Conservation (phyloP, 2,113 vertebrate genomes). For the Aepyceros melampus region DNA sequence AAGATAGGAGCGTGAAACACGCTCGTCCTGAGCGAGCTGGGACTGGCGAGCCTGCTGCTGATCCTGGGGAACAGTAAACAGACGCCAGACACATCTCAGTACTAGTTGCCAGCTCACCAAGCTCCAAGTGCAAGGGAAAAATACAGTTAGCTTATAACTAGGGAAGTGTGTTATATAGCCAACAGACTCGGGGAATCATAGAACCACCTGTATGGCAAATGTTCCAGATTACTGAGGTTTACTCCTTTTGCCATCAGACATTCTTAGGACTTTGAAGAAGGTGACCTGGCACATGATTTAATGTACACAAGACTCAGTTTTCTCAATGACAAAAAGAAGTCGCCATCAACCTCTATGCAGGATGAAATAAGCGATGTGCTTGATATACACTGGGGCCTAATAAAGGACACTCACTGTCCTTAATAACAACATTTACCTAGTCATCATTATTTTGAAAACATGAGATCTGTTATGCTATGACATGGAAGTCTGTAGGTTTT, state of each 20-base stretch:
- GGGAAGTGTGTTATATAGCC: fast-evolving
- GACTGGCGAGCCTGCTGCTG: conserved; percentile 98
- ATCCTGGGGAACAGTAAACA: conserved; percentile 82
- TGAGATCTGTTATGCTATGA: fast-evolving
- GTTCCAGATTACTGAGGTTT: neutral
- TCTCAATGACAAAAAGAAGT: neutral
- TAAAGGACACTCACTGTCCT: neutral
- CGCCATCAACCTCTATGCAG: neutral
- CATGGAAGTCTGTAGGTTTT: fast-evolving
- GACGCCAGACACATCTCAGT: neutral
- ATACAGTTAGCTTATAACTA: fast-evolving
- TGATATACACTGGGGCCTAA: neutral
- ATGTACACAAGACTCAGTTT: neutral
- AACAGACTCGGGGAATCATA: fast-evolving
- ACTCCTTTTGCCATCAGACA: neutral
- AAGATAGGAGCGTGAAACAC: conserved; percentile 96
- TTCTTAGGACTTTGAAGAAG: neutral
- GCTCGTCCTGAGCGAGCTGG: conserved; percentile 97
- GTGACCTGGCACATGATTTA: neutral
- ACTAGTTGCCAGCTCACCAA: fast-evolving
- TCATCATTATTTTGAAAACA: neutral
- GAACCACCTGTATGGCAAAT: fast-evolving
- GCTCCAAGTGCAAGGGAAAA: fast-evolving
- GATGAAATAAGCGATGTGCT: neutral
- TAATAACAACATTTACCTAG: neutral